Percentiles rank a stretch among this genome's conserved stretches.
These are phyloP conservation scores for Anas platyrhynchos DNA, from an alignment of 2,113 vertebrate genomes.

Conservation along the genomic window DNA sequence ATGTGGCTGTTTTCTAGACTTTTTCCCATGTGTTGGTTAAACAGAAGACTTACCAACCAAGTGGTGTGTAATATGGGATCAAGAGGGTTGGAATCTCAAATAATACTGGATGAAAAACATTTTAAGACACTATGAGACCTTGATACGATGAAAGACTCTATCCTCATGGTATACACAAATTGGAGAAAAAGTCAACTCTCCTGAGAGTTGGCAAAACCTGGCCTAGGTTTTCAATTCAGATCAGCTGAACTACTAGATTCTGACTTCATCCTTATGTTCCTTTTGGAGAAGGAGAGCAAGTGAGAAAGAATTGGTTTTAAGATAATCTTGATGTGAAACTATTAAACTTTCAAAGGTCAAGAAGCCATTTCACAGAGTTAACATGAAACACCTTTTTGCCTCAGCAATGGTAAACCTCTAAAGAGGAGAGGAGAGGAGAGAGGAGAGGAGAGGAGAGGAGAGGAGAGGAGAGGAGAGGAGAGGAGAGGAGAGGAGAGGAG, in stretches of 20 bases:
- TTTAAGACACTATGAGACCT: neutral
- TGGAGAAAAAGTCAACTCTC: neutral
- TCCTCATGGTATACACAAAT: neutral
- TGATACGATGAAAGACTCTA: neutral
- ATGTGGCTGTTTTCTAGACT: neutral
- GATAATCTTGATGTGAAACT: neutral
- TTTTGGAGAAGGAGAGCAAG: neutral
- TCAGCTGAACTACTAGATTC: neutral
- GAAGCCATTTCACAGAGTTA: neutral
- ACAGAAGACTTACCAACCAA: neutral
- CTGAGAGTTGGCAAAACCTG: neutral
- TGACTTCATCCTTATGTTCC: neutral
- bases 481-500: neutral
- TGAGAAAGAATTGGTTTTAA: neutral
- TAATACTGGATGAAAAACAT: neutral
- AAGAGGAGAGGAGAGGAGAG: neutral
- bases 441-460: neutral
- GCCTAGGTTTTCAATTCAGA: neutral
- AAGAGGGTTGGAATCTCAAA: neutral
- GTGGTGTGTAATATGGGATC: neutral
- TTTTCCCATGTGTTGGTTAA: neutral
- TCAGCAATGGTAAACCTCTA: too few species aligned
- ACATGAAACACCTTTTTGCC: neutral
- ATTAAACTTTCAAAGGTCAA: neutral
- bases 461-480: neutral